phyloP scores from a whole-genome alignment of 2,888 invertebrate species.

The Cerastoderma edule region DNA sequence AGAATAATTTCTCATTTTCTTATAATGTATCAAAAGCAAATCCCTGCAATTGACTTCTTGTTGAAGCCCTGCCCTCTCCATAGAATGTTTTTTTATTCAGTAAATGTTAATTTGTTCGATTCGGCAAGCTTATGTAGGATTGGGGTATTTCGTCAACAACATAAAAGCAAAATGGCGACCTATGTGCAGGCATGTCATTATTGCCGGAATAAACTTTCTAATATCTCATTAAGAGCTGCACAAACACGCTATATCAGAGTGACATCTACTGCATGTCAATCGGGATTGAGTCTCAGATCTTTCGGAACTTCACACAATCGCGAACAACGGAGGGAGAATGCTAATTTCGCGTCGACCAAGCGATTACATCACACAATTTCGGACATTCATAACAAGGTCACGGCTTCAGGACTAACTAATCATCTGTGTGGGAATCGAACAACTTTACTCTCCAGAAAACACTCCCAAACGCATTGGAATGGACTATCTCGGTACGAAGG shows the following conservation, averaged over 20 bases:
- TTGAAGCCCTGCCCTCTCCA: too few relatives aligned
- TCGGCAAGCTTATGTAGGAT: not conserved
- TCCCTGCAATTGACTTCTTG: too few relatives aligned
- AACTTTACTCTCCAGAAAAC: not conserved
- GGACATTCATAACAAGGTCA: constrained; percentile 14
- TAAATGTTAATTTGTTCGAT: too few relatives aligned
- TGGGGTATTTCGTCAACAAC: not conserved
- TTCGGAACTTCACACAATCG: not conserved
- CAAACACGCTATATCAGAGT: constrained; percentile 3
- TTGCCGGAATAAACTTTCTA: constrained; percentile 15
- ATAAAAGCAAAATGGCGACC: constrained; percentile 43
- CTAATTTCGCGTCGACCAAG: not conserved
- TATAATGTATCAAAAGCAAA: too few relatives aligned
- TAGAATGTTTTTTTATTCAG: too few relatives aligned
- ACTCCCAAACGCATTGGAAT: not conserved
- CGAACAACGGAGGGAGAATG: not conserved
- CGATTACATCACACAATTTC: constrained; percentile 18
- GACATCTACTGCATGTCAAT: not conserved
- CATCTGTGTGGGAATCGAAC: not conserved
- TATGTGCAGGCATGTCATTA: constrained; percentile 43
- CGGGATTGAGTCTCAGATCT: not conserved
- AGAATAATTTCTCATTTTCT: too few relatives aligned
- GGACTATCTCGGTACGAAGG: not conserved
- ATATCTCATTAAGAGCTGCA: not conserved
- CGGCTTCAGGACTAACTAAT: not conserved